phyloP scores from a whole-genome alignment of 2,797 vertebrate genomes.

The Serranus cabrilla region DNA sequence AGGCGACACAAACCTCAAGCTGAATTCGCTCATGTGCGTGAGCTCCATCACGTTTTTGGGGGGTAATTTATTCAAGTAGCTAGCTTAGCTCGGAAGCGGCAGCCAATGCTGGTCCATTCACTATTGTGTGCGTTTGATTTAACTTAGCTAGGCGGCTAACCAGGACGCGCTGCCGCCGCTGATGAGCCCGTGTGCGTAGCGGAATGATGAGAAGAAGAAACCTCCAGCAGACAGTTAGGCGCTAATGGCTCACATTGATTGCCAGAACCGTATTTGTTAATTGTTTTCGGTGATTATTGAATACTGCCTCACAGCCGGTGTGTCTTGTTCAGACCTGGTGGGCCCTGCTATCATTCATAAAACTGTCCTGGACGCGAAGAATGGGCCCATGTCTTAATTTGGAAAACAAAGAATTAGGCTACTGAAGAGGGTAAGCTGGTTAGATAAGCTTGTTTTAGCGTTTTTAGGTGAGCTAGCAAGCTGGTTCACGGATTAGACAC shows the following conservation, averaged over 20 bases:
- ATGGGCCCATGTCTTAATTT: conserved; percentile 76
- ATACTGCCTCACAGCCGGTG: conserved; percentile 8
- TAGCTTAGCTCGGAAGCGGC: conserved; percentile 10
- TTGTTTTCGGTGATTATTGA: conserved; percentile 12
- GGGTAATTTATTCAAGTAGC: conserved; percentile 23
- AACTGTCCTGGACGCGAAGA: conserved; percentile 40
- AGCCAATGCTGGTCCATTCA: conserved; percentile 44
- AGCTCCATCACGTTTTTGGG: conserved; percentile 13
- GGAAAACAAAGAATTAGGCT: conserved; percentile 83
- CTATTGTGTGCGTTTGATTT: conserved; percentile 50
- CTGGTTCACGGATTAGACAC: conserved; percentile 64
- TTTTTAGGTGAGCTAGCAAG: conserved; percentile 64
- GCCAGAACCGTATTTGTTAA: conserved; percentile 4
- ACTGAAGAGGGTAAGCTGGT: conserved; percentile 76
- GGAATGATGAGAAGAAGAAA: conserved; percentile 62
- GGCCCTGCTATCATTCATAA: conserved; percentile 45
- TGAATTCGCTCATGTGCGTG: neutral
- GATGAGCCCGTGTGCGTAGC: conserved; percentile 64
- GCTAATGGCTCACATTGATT: conserved; percentile 55
- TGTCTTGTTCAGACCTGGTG: conserved; percentile 9
- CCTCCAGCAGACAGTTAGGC: conserved; percentile 20
- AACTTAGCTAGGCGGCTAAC: conserved; percentile 75
- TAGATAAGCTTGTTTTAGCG: conserved; percentile 70
- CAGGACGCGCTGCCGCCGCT: conserved; percentile 46
- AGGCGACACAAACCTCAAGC: conserved; percentile 15